Base-by-base conservation (phyloP, 2,797 vertebrate species). In the Enteromius unitaeniatus region DNA sequence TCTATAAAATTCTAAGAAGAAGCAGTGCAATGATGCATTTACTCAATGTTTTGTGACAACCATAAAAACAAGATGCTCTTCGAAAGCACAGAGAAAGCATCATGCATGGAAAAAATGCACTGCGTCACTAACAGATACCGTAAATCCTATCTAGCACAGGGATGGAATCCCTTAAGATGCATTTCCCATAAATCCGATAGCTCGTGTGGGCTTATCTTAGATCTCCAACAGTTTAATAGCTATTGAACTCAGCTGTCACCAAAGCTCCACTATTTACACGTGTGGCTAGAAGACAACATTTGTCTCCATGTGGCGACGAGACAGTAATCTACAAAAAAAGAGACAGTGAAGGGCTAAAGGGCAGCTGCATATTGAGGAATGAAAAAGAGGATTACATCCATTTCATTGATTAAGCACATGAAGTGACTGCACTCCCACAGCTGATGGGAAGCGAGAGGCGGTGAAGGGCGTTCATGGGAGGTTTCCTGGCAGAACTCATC, bases 401-500 rank as follows among this genome's bases (percentile, higher is more conserved):
- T 40, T 75, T 37, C 34, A 67, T 37, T 53, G 53, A 23, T 75
- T 15, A 47, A 62, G 67, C 14, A 15, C 42, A 40, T 31, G 14
- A 78, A 81, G 74, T 47, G 26, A 62, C 31, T 62, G 17, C 49
- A 6, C 70, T 58, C 23, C 75, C 74, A 82, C 34, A 15, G 47
- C 67, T 79, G 79, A 84, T 82, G 81, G 58, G 31, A 58, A 69
- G 19, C 49, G 75, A 58, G 68, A 60, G 62, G 73, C 37, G 3
- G 70, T 79, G 68, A 84, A 81, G 74, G 69, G 31, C 19, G 14
- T 82, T 75, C 67, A 80, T 55, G 51, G 51, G 28, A 74, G 31
- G 53, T 51, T 85, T 85, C 70, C 65, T 81, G 78, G 60, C 64
- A 72, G 31, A 84, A 64, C 72, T 80, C 58, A 67, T 86, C 82